Base-by-base conservation (phyloP, 2,113 vertebrate genomes). In the Salvelinus alpinus region DNA sequence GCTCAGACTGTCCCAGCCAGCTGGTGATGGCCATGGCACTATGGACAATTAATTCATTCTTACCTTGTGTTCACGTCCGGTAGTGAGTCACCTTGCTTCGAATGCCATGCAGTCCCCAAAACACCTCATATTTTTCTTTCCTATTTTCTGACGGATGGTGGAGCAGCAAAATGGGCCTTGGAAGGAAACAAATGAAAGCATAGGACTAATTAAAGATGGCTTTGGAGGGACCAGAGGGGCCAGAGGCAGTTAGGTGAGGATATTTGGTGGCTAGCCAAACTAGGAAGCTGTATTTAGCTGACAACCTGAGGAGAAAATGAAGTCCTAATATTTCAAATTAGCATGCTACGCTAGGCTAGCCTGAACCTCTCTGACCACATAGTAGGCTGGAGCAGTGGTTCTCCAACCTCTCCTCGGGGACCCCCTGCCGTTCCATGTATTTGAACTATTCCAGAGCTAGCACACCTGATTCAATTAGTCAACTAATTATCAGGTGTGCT, bases 1-100 rank as follows among this genome's bases (percentile, higher is more conserved):
- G 95, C 95, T 94, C 92, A 95, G 93, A 94, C 94, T 93, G 89
- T 88, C 94, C 94, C 92, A 90, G 88, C 95, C 96, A 97, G 95
- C 96, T 96, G 89, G 93, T 97, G 95, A 95, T 87, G 82, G 94
- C 91, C 95, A 95, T 88, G 82, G 93, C 91, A 94, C 91, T 91
- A 94, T 93, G 88, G 94, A 95, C 95, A 96, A 95, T 94, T 96
- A 90, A 94, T 91, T 90, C 88, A 92, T 91, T 88, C 88, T 86
- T 90, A 94, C 92, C 89, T 91, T 92, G 94, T 91, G 90, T 90
- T 77, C 66, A 86, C 91, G 93, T 94, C 93, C 51, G 16, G 51
- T 93, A 92, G 89, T 90, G 92, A 94, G 95, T 95, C 95, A 96
- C 95, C 94, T 54, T 54, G 51, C 16, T 95, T 95, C 91, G 92